Conservation (phyloP, 2,797 vertebrate genomes). For the Ataeniobius toweri region DNA sequence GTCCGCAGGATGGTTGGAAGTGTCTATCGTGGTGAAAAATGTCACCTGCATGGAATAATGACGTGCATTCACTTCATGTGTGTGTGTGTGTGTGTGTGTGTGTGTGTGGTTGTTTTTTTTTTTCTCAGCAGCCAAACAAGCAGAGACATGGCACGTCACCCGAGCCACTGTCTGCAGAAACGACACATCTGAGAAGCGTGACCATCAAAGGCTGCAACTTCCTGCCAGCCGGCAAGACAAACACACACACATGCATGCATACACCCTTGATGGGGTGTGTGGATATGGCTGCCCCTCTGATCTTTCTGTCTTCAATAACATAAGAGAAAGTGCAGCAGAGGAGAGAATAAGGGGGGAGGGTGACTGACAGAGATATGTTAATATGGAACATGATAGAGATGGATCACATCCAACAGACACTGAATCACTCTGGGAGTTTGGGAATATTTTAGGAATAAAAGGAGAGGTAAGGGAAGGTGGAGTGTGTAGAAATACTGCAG, state of each 20-base stretch:
- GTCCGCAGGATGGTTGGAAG: constrained; percentile 23
- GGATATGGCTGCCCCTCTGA: constrained; percentile 72
- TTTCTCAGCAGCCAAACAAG: constrained; percentile 46
- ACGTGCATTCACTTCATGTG: constrained; percentile 21
- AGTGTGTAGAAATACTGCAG: constrained; percentile 1
- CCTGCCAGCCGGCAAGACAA: constrained; percentile 49
- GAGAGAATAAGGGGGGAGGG: neutral
- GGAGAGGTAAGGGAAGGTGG: neutral
- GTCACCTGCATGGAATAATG: constrained; percentile 12
- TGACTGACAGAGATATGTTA: constrained; percentile 66
- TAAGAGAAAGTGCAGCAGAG: constrained; percentile 54
- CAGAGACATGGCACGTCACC: constrained; percentile 55
- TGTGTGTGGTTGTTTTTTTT: constrained; percentile 26
- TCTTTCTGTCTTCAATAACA: constrained; percentile 69
- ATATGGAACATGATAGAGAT: constrained; percentile 43
- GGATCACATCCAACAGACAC: constrained; percentile 48
- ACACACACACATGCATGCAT: constrained; percentile 33
- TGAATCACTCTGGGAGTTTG: constrained; percentile 10
- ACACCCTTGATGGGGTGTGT: constrained; percentile 57
- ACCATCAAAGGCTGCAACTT: constrained; percentile 72
- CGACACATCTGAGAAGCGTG: constrained; percentile 73
- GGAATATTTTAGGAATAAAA: constrained; percentile 12
- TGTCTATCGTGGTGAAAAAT: constrained; percentile 17
- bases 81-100: constrained; percentile 20
- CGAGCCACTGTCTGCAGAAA: constrained; percentile 47